Evolutionary conservation across 1,140 invertebrate species (phyloP).

Genomic region (Bombus cullumanus): DNA sequence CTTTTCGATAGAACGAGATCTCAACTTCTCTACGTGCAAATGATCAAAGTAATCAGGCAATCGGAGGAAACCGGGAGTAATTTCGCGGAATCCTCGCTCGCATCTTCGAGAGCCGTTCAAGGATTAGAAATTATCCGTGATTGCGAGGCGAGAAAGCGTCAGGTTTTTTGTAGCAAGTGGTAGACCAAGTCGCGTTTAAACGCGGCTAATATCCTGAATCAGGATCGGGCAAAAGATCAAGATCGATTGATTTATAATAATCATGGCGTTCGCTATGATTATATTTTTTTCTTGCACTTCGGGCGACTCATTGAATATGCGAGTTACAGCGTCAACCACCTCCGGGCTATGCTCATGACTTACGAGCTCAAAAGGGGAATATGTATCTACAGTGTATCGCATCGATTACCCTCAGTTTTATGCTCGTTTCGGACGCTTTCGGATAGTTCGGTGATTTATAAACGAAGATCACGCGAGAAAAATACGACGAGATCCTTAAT

Average conservation of each 20-base stretch:
- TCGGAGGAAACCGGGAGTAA: background rate
- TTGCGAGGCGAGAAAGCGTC: background rate
- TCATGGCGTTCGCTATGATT: background rate
- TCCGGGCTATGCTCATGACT: background rate
- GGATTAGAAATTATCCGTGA: constrained; percentile 20
- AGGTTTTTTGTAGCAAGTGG: background rate
- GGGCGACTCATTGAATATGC: background rate
- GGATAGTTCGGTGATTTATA: no score
- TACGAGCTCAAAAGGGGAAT: no score
- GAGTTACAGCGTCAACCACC: background rate
- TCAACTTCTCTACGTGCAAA: background rate
- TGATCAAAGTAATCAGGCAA: background rate
- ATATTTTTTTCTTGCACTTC: background rate
- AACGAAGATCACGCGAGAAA: no score
- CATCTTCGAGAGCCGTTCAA: background rate
- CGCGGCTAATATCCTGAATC: background rate
- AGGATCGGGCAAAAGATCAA: background rate
- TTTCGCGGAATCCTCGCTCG: background rate
- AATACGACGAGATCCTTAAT: no score
- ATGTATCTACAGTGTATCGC: no score
- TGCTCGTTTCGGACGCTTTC: no score
- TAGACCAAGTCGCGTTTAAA: background rate
- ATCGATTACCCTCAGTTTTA: no score
- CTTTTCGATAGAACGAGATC: background rate
- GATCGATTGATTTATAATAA: constrained; percentile 12